Evolutionary conservation across 2,113 vertebrate species (phyloP).

Genomic region (Phrynosoma platyrhinos): DNA sequence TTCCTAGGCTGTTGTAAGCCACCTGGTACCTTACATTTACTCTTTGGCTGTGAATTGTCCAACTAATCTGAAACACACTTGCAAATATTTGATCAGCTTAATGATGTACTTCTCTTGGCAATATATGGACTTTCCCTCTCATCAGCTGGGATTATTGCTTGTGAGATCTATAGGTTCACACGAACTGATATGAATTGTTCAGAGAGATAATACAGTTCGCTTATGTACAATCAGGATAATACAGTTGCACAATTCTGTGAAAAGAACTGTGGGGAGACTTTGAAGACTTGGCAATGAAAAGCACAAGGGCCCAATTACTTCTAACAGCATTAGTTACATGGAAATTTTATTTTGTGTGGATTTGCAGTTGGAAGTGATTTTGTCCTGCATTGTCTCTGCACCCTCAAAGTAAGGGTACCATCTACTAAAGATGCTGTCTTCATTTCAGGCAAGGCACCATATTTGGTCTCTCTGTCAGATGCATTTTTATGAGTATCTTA

Average conservation of each 20-base stretch:
- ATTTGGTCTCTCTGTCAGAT: not conserved
- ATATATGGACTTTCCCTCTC: not conserved
- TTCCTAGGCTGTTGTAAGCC: not conserved
- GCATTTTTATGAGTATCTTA: not conserved
- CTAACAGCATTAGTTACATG: not conserved
- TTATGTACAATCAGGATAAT: not conserved
- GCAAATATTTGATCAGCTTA: not conserved
- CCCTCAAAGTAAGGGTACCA: not conserved
- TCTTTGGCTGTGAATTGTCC: not conserved
- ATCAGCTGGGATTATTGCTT: not conserved
- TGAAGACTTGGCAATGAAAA: no score
- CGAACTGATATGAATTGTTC: not conserved
- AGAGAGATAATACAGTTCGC: no score
- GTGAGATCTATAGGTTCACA: not conserved
- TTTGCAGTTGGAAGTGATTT: no score
- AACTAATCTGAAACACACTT: not conserved
- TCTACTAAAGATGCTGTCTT: not conserved
- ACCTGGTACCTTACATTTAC: not conserved
- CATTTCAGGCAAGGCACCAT: not conserved
- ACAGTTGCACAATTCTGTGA: not conserved
- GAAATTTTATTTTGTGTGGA: no score
- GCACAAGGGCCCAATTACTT: not conserved
- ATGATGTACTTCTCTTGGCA: not conserved
- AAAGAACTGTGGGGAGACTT: not conserved
- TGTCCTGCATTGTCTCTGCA: no score